Evolutionary conservation across 2,888 invertebrate genomes (phyloP).

Genomic region (Stenolophus ochropezus): DNA sequence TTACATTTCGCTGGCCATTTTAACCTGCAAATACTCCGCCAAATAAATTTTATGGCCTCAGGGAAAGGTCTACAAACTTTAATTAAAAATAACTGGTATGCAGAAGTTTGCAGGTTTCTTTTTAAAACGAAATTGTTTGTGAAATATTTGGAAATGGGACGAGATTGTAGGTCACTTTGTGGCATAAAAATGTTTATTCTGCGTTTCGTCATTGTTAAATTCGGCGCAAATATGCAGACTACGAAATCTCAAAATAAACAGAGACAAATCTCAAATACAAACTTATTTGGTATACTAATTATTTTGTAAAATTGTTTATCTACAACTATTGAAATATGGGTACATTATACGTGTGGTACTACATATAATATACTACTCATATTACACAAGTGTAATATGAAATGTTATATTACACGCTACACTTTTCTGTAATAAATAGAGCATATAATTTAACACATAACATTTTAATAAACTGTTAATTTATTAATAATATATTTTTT

Average conservation of each 20-base stretch:
- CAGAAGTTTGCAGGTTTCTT: slow-evolving; percentile 1
- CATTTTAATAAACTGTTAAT: too few species aligned
- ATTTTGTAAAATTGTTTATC: too few species aligned
- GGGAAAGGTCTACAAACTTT: slow-evolving; percentile 20
- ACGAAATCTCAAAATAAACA: not conserved
- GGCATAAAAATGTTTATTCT: slow-evolving; percentile 3
- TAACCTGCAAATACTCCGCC: not conserved
- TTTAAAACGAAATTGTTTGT: not conserved
- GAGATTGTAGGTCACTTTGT: slow-evolving; percentile 11
- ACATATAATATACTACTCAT: too few species aligned
- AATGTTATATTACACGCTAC: too few species aligned
- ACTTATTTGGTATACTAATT: too few species aligned
- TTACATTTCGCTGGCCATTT: slow-evolving; percentile 14
- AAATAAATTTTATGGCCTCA: slow-evolving; percentile 14
- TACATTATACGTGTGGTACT: too few species aligned
- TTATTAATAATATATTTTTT: too few species aligned
- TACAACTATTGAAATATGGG: too few species aligned
- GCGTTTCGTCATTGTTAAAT: slow-evolving; percentile 29
- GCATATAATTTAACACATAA: too few species aligned
- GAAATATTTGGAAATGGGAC: slow-evolving; percentile 3
- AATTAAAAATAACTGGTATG: slow-evolving; percentile 33
- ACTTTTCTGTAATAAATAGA: too few species aligned
- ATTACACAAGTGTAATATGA: too few species aligned
- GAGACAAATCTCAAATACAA: too few species aligned
- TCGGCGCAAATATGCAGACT: not conserved